Conservation (phyloP, 2,797 vertebrate species). For the Haliaeetus albicilla region DNA sequence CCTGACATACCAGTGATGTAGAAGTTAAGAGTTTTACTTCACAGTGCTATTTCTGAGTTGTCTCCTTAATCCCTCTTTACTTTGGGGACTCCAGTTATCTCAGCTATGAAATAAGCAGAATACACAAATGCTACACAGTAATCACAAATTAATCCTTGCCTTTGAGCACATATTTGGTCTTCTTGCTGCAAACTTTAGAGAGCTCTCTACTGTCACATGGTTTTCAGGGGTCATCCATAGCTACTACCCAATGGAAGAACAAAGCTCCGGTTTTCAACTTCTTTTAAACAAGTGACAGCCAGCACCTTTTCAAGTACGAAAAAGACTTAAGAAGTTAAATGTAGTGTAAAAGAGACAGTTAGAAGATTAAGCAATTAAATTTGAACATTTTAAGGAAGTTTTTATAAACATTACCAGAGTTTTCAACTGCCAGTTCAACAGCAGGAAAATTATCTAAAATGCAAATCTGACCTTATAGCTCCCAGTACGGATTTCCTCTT, state of each 20-base stretch:
- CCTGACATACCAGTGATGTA: background rate
- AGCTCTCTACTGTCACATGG: background rate
- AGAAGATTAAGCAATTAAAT: background rate
- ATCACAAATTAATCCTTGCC: background rate
- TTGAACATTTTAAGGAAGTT: background rate
- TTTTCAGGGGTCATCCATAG: background rate
- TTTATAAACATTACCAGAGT: background rate
- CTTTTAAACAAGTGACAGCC: background rate
- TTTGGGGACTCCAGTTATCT: background rate
- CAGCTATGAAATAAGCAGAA: background rate
- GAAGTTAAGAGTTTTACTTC: background rate
- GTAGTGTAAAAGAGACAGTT: background rate
- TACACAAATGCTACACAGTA: background rate
- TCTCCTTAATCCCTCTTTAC: background rate
- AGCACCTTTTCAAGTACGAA: background rate
- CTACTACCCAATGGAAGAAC: background rate
- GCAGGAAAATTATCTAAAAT: background rate
- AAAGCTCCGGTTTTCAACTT: background rate
- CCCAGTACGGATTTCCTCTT: background rate
- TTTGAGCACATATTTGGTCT: background rate
- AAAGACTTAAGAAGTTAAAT: background rate
- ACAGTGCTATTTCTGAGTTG: background rate
- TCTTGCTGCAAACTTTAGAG: background rate
- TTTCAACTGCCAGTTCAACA: background rate
- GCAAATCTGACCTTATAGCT: background rate